Evolutionary conservation across 2,888 invertebrate species (phyloP).

Genomic region (Augiades crinisus): DNA sequence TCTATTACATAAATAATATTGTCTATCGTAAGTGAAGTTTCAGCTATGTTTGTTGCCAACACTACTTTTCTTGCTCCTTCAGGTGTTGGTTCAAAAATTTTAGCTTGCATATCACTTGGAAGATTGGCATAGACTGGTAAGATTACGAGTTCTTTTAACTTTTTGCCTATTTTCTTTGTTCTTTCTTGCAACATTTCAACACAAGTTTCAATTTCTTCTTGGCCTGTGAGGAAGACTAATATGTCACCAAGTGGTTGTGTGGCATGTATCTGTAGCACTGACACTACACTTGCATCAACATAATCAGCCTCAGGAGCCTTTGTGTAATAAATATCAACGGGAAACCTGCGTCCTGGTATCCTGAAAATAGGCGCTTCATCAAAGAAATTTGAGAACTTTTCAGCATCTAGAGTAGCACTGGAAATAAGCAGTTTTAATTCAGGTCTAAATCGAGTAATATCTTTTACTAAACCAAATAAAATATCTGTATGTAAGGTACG

Average conservation of each 20-base stretch:
- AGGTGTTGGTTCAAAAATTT: conserved; percentile 99
- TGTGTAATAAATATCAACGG: conserved; percentile 99
- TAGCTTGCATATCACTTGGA: conserved; percentile 99
- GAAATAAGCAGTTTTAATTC: conserved; percentile 98
- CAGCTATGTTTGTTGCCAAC: conserved; percentile 99
- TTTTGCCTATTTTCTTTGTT: conserved; percentile 94
- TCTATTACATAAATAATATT: conserved; percentile 99
- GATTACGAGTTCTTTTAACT: conserved; percentile 95
- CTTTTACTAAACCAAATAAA: conserved; percentile 97
- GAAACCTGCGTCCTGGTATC: conserved; percentile 98
- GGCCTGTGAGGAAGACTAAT: conserved; percentile 97
- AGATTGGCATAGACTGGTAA: conserved; percentile 98
- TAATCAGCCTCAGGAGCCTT: conserved; percentile 99
- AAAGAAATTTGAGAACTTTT: conserved; percentile 98
- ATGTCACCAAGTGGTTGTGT: conserved; percentile 98
- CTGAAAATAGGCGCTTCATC: conserved; percentile 99
- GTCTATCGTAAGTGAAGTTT: conserved; percentile 99
- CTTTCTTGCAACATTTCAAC: conserved; percentile 95
- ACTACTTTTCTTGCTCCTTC: conserved; percentile 98
- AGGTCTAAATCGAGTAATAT: conserved; percentile 95
- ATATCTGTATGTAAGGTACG: conserved; percentile 99
- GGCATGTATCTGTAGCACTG: conserved; percentile 98
- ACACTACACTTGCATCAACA: conserved; percentile 98
- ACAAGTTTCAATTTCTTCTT: conserved; percentile 95
- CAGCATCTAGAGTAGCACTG: conserved; percentile 98